Evolutionary conservation across 2,797 vertebrate genomes (phyloP), one percentile per base, ranked within the genome.

Genomic region (Parotocinclus haroldoi): DNA sequence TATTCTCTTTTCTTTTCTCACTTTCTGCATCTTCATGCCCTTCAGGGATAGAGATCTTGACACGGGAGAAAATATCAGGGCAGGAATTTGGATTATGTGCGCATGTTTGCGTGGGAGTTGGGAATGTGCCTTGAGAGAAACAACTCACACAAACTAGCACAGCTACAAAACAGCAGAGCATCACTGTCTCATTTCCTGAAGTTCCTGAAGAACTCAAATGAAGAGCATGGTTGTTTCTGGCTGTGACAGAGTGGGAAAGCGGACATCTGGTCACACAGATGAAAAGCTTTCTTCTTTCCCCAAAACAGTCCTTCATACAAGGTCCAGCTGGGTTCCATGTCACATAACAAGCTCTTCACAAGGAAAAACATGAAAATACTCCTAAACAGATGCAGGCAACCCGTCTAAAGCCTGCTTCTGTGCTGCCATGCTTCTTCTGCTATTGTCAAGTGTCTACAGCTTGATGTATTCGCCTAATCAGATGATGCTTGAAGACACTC

Each of bases 391-490:
- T 13, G 37, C 53, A 58, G 66, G 17, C 65, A 65, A 44, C 37
- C 58, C 27, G 66, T 73, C 50, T 73, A 70, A 70, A 53, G n/a
- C 40, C 40, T 10, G 44, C 58, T 63, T 64, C 45, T 39, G 44
- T 66, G 40, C 46, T 7, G 13, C 7, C 1, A 42, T 5, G 51
- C 37, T 36, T 49, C 45, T 45, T 45, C 17, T 14, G 57, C 55
- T 57, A 61, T 57, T 62, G 72, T 68, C 39, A 66, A 66, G 53
- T 44, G 59, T 63, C 68, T 75, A 55, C 48, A 42, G 58, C 16
- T 59, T 76, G 73, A 78, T 78, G 72, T 74, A 76, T 76, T 71
- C 62, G 13, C 61, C 62, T 76, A 80, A 80, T 80, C 79, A 78
- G 74, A 78, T 78, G 74, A 76, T 80, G 69, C 74, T 78, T 57